Base-by-base conservation (phyloP, 1,140 invertebrate species). In the Drosophila ficusphila region DNA sequence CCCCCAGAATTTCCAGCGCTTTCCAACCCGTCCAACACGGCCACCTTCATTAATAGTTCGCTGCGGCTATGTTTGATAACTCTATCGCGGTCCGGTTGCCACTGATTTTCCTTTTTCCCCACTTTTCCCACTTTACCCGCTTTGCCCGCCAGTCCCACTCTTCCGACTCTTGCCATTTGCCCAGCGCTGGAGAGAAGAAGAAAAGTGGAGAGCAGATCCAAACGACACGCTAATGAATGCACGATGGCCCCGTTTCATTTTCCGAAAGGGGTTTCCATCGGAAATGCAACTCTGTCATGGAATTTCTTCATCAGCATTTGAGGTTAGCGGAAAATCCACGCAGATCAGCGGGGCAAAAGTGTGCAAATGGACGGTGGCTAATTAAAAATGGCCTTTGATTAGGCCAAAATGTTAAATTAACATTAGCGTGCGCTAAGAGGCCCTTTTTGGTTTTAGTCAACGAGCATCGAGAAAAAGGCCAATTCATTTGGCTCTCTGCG, bases 331-430 rank as follows among this genome's bases (percentile, higher is more conserved):
- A 38, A 51, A 65, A 39, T 51, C 60, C 60, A 65, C 44, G 62
- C 60, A 42, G 64, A 61, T 61, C 53, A 25, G 52, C 33, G 53
- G 52, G 41, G 41, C 5, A 58, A 79, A 75, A 79, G 70, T 52
- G 62, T 42, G 42, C 19, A 31, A 39, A 42, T 29, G 36, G 36
- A 31, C 19, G 68, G 21, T 14, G 65, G 54, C 70, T 83, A 83
- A 83, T 88, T 88, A 86, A 86, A 86, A 86, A 81, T 76, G 65
- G 72, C 69, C 81, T 86, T 85, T 85, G 76, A 85, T 88, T 81
- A 79, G 57, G 76, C 53, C 51, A 52, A 76, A 79, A 85, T 65
- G 60, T 67, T 67, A 52, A 67, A 52, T 52, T 67, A 67, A 67
- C 60, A 67, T 67, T 67, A 67, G 62, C 33, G 44, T 2, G 38